A percentile compares a stretch with the other conserved stretches of the same genome.
These are phyloP conservation scores for Augiades crinisus DNA, from an alignment of 2,888 invertebrate species.

Conservation along the genomic window DNA sequence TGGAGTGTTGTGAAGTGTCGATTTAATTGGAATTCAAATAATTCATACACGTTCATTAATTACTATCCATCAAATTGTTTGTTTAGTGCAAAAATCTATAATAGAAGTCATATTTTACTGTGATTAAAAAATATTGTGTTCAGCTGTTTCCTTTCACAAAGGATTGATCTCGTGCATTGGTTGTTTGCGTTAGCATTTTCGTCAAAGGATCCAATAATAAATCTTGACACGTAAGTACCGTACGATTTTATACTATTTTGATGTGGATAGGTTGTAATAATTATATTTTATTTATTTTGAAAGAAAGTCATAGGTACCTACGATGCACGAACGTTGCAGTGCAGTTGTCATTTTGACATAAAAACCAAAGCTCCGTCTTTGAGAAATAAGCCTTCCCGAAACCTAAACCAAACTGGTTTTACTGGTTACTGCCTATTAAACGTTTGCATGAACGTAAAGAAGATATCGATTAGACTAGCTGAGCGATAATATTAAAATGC, in stretches of 20 bases:
- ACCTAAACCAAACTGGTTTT: no score
- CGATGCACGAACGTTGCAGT: slow-evolving; percentile 2
- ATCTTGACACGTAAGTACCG: slow-evolving; percentile 49
- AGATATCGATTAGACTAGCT: not conserved
- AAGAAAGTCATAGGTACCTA: not conserved
- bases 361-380: not conserved
- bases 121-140: slow-evolving; percentile 39
- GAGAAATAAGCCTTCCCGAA: no score
- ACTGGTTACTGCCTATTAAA: no score
- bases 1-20: slow-evolving; percentile 49
- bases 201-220: slow-evolving; percentile 35
- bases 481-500: not conserved
- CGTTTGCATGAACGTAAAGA: not conserved
- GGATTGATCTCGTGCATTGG: slow-evolving; percentile 50
- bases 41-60: slow-evolving; percentile 33
- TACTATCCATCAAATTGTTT: not conserved
- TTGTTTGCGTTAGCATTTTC: slow-evolving; percentile 48
- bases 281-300: slow-evolving; percentile 22
- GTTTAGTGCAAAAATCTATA: slow-evolving; percentile 4
- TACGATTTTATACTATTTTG: slow-evolving; percentile 1
- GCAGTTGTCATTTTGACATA: slow-evolving; percentile 22
- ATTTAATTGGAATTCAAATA: slow-evolving; percentile 42
- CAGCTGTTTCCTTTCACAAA: slow-evolving; percentile 64
- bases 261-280: not conserved
- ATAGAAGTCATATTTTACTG: slow-evolving; percentile 25